phyloP scores from a whole-genome alignment of 23 tunicate genomes.

The Ciona savignyi region DNA sequence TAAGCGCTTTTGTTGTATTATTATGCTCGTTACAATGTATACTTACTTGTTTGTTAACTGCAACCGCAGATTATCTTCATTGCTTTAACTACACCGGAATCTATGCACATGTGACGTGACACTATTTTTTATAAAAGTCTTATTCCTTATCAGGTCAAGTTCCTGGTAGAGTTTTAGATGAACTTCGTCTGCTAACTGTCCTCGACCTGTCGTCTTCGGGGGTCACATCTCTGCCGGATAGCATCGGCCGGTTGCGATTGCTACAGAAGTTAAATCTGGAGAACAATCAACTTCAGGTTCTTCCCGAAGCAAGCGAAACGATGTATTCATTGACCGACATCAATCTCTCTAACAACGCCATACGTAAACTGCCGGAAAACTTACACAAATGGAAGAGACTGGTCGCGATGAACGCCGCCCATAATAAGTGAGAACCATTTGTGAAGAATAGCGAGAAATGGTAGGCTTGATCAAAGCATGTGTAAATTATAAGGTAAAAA shows the following conservation, averaged over 20 bases:
- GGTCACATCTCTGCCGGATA: constrained; percentile 56
- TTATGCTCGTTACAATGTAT: too few species aligned
- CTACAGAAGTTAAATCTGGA: constrained; percentile 44
- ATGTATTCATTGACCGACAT: constrained; percentile 35
- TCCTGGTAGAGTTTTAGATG: constrained; percentile 52
- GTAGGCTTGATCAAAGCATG: too few species aligned
- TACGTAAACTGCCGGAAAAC: constrained; percentile 37
- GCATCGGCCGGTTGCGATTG: constrained; percentile 49
- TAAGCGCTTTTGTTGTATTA: not conserved
- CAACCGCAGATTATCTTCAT: too few species aligned
- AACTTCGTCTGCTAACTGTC: constrained; percentile 43
- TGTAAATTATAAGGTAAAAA: too few species aligned
- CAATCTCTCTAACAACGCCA: constrained; percentile 43
- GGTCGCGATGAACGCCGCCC: constrained; percentile 27
- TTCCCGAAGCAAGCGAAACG: constrained; percentile 45
- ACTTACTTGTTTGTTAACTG: not conserved
- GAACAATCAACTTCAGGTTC: constrained; percentile 33
- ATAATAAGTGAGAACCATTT: constrained; percentile 65
- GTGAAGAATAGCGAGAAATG: too few species aligned
- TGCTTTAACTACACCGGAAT: too few species aligned
- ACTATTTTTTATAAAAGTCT: too few species aligned
- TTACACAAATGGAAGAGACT: constrained; percentile 57
- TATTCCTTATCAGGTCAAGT: constrained; percentile 24
- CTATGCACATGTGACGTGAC: too few species aligned
- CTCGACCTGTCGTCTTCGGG: constrained; percentile 66